Base-by-base conservation (phyloP, 37 sponge, comb jelly and placozoan genomes). In the Geodia barretti region DNA sequence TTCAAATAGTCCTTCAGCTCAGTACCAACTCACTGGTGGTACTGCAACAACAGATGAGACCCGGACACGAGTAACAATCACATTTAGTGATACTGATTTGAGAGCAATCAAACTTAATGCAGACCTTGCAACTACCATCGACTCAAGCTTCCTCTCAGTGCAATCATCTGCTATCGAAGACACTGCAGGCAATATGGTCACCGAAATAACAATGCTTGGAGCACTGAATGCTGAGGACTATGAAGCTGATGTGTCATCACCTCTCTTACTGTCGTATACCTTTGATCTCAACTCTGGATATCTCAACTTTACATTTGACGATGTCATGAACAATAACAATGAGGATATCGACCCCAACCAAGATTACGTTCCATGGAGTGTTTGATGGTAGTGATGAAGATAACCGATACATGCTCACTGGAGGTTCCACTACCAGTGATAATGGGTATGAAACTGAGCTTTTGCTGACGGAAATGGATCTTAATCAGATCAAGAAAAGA, bases 211-310 rank as follows among this genome's bases (percentile, higher is more conserved):
- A 31, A 14, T 37, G 7, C 0, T 60, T 8, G 43, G 28, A 54
- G 80, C 90, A 60, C 60, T 64, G 2, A 47, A 76, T 4, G 97
- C 81, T 5, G 61, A 8, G 1, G 62, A 25, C 47, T 93, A 88
- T 74, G 20, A 39, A 20, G 31, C 75, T 24, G 94, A 96, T 73
- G 65, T 39, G 4, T 76, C 86, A 8, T 72, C 75, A 33, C 97
- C 97, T 2, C 20, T n/a, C 20, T 79, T 96, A 21, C 33, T 62
- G 0, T 67, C 26, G 31, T 96, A 69, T 39, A 72, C 88, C 25
- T 74, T 96, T 73, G 92, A 96, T 63, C 77, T 96, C 85, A 81
- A 96, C 63, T 39, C 3, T 35, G 94, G 97, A 1, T 20, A 79
- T 2, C 62, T 96, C 26, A 14, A 39, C 1, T 60, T 96, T 59